A percentile compares a stretch with the other conserved stretches of the same genome.
phyloP scores from a whole-genome alignment of 2,113 vertebrate species.

The Theropithecus gelada region DNA sequence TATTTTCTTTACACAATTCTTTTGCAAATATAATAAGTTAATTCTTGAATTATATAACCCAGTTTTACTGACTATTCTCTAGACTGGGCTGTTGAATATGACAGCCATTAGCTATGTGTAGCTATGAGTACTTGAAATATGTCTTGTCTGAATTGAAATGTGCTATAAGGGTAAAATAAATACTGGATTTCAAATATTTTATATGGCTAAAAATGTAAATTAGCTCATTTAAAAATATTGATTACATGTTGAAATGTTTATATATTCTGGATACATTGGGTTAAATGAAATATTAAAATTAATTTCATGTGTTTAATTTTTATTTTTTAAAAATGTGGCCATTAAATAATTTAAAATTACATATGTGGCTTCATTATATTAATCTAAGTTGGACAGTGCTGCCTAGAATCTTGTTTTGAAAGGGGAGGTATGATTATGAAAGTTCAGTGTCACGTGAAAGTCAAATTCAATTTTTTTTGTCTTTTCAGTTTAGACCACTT shows the following conservation, averaged over 20 bases:
- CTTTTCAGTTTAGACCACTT: not conserved
- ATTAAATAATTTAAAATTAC: not conserved
- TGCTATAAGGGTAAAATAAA: not conserved
- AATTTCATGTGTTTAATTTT: not conserved
- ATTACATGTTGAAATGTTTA: slow-evolving; percentile 22
- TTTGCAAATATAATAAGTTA: not conserved
- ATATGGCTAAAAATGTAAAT: not conserved
- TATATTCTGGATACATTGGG: not conserved
- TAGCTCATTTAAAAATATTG: not conserved
- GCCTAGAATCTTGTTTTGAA: not conserved
- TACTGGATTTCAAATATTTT: not conserved
- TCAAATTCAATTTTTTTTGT: not conserved
- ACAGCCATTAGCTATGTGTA: not conserved
- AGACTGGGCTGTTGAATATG: not conserved
- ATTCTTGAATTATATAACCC: not conserved
- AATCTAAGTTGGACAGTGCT: not conserved
- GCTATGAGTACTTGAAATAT: not conserved
- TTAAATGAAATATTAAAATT: slow-evolving; percentile 45
- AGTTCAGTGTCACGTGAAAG: not conserved
- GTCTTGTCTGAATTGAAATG: not conserved
- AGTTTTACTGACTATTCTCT: not conserved
- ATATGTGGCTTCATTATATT: not conserved
- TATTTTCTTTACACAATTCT: not conserved
- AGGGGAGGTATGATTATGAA: not conserved
- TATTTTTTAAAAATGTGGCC: not conserved